Conservation (phyloP, 2,888 invertebrate genomes). For the Eupithecia subumbrata region DNA sequence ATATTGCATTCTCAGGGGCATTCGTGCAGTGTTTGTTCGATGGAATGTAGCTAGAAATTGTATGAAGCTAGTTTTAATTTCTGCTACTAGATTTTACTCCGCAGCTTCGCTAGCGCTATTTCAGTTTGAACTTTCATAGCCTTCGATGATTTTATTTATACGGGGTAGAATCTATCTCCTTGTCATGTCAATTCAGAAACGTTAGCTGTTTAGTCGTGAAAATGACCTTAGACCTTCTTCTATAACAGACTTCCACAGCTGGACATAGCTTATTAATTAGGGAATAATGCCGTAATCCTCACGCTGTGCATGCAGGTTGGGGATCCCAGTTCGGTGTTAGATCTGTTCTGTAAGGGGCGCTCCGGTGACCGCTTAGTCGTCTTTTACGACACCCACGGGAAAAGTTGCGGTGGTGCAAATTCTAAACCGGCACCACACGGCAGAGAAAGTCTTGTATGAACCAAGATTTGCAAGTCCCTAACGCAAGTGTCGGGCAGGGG, state of each 20-base stretch:
- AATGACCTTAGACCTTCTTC: not conserved
- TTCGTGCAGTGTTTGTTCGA: not conserved
- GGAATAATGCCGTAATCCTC: not conserved
- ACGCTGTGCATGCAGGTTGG: not conserved
- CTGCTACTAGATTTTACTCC: not conserved
- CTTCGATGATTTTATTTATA: not conserved
- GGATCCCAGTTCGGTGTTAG: not conserved
- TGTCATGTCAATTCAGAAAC: too few species aligned
- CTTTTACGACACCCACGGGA: not conserved
- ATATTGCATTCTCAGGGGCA: conserved; percentile 2
- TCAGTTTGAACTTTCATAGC: not conserved
- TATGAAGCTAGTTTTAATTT: not conserved
- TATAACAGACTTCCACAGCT: too few species aligned
- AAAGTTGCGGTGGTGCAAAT: not conserved
- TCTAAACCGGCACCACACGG: not conserved
- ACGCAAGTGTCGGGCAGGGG: not conserved
- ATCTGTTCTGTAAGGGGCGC: not conserved
- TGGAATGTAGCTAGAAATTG: not conserved
- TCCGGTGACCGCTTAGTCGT: not conserved
- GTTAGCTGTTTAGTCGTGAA: not conserved
- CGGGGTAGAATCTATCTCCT: not conserved
- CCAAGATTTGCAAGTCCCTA: not conserved
- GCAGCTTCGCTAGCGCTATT: not conserved
- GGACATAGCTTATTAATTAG: not conserved
- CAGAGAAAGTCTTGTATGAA: not conserved